Percentiles rank a stretch among this genome's conserved stretches.
phyloP scores from a whole-genome alignment of 2,797 vertebrate species.

The Hyperoplus lanceolatus region DNA sequence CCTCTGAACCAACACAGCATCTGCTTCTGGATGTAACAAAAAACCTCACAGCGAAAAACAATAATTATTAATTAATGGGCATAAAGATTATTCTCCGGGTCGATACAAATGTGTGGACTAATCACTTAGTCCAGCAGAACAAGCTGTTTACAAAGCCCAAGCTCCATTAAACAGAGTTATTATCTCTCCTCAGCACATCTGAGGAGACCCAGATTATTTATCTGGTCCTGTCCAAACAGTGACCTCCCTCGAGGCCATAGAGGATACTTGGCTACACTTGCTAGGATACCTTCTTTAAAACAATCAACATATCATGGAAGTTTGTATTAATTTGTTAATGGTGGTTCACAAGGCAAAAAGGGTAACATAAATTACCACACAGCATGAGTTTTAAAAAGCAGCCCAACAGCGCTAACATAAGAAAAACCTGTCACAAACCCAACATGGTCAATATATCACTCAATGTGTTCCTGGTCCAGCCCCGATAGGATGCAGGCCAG shows the following conservation, averaged over 20 bases:
- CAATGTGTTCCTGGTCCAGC: constrained; percentile 57
- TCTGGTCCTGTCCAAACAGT: constrained; percentile 31
- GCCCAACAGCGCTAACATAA: constrained; percentile 35
- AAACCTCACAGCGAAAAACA: constrained; percentile 37
- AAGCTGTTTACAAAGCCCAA: constrained; percentile 54
- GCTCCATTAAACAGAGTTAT: constrained; percentile 43
- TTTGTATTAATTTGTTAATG: constrained; percentile 14
- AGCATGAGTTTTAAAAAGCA: constrained; percentile 34
- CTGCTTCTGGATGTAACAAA: constrained; percentile 59
- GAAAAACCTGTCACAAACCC: constrained; percentile 69
- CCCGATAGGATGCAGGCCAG: constrained; percentile 66
- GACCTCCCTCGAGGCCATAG: constrained; percentile 20
- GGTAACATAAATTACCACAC: constrained; percentile 27
- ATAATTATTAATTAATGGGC: constrained; percentile 55
- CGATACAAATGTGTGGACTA: constrained; percentile 42
- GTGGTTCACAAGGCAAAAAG: constrained; percentile 27
- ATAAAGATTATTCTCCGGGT: constrained; percentile 51
- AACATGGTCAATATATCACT: constrained; percentile 71
- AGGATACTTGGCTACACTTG: neutral
- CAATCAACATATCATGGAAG: neutral
- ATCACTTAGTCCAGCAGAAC: constrained; percentile 51
- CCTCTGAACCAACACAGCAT: constrained; percentile 61
- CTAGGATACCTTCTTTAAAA: neutral
- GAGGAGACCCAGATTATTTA: constrained; percentile 32
- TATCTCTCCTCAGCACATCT: constrained; percentile 65